phyloP scores from a whole-genome alignment of 1,140 invertebrate species.

The Ceratina australensis region DNA sequence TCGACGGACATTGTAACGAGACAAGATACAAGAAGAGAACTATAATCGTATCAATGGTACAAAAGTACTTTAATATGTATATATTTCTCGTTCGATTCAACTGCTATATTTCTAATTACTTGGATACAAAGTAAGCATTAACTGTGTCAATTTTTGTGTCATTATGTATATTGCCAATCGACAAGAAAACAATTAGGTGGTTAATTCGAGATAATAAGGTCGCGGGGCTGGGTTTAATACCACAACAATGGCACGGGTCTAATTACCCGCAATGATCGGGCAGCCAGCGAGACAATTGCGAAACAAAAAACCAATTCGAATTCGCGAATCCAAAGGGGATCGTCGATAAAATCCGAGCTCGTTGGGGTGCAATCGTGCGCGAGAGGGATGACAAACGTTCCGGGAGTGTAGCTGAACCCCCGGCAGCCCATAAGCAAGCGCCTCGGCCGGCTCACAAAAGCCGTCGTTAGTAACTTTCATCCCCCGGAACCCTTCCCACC shows the following conservation, averaged over 20 bases:
- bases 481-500: constrained; percentile 22
- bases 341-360: constrained; percentile 38
- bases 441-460: constrained; percentile 57
- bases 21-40: not conserved
- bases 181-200: no score
- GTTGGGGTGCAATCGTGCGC: constrained; percentile 36
- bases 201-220: no score
- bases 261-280: not conserved
- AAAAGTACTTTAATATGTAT: no score
- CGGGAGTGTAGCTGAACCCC: constrained; percentile 57
- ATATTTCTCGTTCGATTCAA: no score
- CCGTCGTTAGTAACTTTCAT: constrained; percentile 69
- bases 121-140: no score
- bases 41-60: no score
- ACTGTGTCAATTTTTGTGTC: no score
- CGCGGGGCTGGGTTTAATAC: no score
- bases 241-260: not conserved
- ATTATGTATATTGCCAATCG: no score
- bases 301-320: not conserved
- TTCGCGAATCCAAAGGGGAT: not conserved
- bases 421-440: constrained; percentile 28
- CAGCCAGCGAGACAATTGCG: not conserved
- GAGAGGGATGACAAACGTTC: constrained; percentile 62
- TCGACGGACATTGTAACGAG: not conserved
- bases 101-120: no score